Conservation (phyloP, 2,888 invertebrate genomes). For the Chymomyza procnemis region DNA sequence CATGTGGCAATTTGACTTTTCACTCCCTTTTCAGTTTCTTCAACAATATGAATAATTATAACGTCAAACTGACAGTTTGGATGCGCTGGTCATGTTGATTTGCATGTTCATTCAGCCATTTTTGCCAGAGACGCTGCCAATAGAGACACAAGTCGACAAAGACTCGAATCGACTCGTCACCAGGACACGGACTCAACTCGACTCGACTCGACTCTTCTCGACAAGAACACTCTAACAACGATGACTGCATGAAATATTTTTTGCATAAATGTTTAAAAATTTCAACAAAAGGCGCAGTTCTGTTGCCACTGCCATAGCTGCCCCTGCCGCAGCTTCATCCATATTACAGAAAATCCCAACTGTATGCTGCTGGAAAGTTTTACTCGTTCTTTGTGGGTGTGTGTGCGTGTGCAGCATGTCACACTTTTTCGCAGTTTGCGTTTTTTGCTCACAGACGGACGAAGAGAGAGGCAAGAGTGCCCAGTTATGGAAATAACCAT, state of each 20-base stretch:
- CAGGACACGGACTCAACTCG: not conserved
- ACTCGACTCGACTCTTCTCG: not conserved
- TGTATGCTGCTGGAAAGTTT: constrained; percentile 34
- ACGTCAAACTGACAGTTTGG: constrained; percentile 45
- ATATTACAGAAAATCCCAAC: constrained; percentile 46
- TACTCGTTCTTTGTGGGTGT: constrained; percentile 5
- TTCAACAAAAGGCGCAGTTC: constrained; percentile 23
- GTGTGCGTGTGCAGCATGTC: constrained; percentile 14
- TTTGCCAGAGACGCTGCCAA: not conserved
- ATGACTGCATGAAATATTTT: constrained; percentile 14
- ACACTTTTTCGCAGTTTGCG: constrained; percentile 31
- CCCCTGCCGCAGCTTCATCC: not conserved
- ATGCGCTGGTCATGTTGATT: constrained; percentile 34
- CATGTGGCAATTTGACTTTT: not conserved
- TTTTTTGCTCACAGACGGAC: constrained; percentile 31
- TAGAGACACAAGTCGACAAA: not conserved
- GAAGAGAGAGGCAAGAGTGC: constrained; percentile 27
- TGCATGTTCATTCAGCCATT: constrained; percentile 46
- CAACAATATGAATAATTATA: constrained; percentile 68
- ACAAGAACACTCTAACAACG: constrained; percentile 12
- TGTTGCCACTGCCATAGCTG: not conserved
- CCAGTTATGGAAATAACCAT: constrained; percentile 73
- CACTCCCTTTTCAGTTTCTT: constrained; percentile 31
- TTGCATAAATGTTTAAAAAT: constrained; percentile 24
- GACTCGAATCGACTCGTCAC: not conserved